These are phyloP conservation scores for Zaprionus vittiger DNA, from an alignment of 1,140 invertebrate species.

Conservation along the genomic window DNA sequence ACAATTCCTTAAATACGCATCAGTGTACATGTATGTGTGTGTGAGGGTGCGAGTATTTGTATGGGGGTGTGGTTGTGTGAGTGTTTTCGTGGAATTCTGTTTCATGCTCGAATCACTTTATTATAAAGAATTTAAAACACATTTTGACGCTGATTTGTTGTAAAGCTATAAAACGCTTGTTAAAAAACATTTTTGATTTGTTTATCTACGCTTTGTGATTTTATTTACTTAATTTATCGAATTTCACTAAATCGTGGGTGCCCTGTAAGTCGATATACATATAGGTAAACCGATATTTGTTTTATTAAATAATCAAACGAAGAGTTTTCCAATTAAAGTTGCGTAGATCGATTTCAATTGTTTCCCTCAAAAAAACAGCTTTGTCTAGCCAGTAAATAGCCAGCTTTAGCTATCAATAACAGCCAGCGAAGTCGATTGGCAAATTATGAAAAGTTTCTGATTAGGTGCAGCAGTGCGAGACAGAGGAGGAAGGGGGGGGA, in stretches of 20 bases:
- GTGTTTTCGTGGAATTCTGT: slow-evolving; percentile 36
- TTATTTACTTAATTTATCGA: slow-evolving; percentile 1
- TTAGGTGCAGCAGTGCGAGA: slow-evolving; percentile 45
- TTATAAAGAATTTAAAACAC: slow-evolving; percentile 71
- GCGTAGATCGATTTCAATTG: no score
- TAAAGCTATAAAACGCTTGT: slow-evolving; percentile 48
- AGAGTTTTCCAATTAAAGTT: not conserved
- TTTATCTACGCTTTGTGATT: slow-evolving; percentile 3
- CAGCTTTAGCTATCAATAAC: slow-evolving; percentile 4
- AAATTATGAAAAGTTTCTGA: slow-evolving; percentile 59
- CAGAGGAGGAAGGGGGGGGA: not conserved
- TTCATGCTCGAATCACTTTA: slow-evolving; percentile 78
- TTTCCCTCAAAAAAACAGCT: not conserved
- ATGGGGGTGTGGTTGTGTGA: not conserved
- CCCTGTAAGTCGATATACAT: not conserved
- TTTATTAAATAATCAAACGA: not conserved
- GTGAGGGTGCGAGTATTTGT: not conserved
- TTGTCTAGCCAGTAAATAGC: not conserved
- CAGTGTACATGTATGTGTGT: not conserved
- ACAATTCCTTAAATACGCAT: slow-evolving; percentile 33
- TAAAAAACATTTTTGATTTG: slow-evolving; percentile 9
- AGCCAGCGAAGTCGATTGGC: slow-evolving; percentile 7
- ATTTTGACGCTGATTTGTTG: slow-evolving; percentile 71
- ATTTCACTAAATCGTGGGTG: not conserved
- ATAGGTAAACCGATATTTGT: not conserved